Conservation (phyloP, 2,113 vertebrate species). For the Gulo gulo region DNA sequence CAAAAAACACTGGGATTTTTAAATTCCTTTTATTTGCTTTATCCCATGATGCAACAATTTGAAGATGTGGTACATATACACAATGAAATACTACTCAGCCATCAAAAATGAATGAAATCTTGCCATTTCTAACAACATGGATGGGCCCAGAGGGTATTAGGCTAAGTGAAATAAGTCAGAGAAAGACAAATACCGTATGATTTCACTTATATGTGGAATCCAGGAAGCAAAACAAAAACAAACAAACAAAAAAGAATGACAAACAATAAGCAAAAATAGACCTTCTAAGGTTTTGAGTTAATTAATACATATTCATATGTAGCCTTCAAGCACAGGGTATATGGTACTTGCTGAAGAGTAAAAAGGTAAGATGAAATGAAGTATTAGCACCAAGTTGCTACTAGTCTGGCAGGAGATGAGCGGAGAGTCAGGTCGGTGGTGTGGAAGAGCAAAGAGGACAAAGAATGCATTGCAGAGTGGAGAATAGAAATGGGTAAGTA, state of each 20-base stretch:
- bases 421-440: background rate
- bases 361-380: background rate
- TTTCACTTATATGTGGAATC: background rate
- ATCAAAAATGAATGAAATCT: background rate
- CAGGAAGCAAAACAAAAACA: background rate
- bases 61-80: background rate
- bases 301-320: background rate
- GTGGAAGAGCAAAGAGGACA: background rate
- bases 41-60: background rate
- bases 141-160: background rate
- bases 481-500: background rate
- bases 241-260: background rate
- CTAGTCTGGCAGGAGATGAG: background rate
- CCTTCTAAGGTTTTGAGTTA: background rate
- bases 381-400: background rate
- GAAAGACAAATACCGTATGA: background rate
- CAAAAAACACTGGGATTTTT: background rate
- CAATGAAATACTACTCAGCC: background rate
- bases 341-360: background rate
- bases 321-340: background rate
- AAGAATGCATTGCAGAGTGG: background rate
- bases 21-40: background rate
- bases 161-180: background rate
- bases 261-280: background rate
- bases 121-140: background rate